Evolutionary conservation across 2,888 invertebrate species (phyloP), one percentile per base, ranked within the genome.

Genomic region (Drosophila histrio): DNA sequence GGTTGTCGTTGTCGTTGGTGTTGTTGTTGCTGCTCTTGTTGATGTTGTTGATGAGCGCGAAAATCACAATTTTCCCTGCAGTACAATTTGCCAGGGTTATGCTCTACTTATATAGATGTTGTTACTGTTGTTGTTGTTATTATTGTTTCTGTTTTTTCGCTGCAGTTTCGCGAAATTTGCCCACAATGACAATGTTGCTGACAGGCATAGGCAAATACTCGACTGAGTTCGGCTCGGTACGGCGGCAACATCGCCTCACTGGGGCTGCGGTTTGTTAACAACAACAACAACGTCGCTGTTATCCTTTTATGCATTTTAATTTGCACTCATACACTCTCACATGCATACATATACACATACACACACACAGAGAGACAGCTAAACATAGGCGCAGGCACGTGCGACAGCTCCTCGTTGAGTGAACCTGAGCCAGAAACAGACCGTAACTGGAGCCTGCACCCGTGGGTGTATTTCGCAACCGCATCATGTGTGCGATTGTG

Each of bases 221-320:
- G 36, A 19, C 64, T 50, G 19, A n/a, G 26, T 13, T 9, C 15
- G 9, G 38, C 36, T 6, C 13, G 54, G 52, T 44, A 38, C 38
- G 72, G 38, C 6, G 21, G 30, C 67, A 60, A 52, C 76, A 64
- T 57, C 57, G 64, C 59, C 24, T 61, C 44, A 47, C 50, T 57
- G 67, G 46, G 49, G 62, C 68, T 73, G 83, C 69, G 87, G 79
- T 67, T 77, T 74, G 78, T 78, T 69, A 50, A 62, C 71, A 70
- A 69, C 79, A 69, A 68, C 75, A 60, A 59, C 64, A 65, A 58
- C 70, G 59, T 72, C 67, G 71, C 70, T 79, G 79, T 84, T 84
- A 84, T 84, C 87, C 84, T 81, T 84, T 87, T 84, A 84, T 84
- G 87, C 84, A 84, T 84, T 84, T 84, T 84, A 84, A 84, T 84